Conservation (phyloP, 2,113 vertebrate species). For the Anas platyrhynchos region DNA sequence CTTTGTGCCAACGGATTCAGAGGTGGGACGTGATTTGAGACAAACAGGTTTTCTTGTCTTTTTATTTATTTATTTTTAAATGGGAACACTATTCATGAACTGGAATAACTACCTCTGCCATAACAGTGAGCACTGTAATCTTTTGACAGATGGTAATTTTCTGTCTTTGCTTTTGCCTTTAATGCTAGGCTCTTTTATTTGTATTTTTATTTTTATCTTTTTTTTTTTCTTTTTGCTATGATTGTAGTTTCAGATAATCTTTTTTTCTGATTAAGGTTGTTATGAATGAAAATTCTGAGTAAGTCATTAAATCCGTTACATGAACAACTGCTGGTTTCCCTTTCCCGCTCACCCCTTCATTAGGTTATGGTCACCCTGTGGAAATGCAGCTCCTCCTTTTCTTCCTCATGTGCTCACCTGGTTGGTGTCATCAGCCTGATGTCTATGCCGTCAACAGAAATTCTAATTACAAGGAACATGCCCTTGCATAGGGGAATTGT, state of each 20-base stretch:
- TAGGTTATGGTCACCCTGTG: not conserved
- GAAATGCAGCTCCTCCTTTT: not conserved
- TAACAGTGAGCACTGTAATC: not conserved
- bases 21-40: not conserved
- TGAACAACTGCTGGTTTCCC: not conserved
- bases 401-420: not conserved
- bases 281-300: not conserved
- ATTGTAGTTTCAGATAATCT: not conserved
- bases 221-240: not conserved
- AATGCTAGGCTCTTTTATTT: not conserved
- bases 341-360: not conserved
- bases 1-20: not conserved
- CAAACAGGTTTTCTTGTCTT: not conserved
- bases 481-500: not conserved
- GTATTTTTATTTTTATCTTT: not conserved
- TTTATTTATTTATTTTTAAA: not conserved
- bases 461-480: not conserved
- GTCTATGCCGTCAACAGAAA: not conserved
- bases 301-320: not conserved
- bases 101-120: not conserved
- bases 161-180: not conserved
- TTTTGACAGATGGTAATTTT: constrained; percentile 13
- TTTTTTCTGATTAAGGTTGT: not conserved
- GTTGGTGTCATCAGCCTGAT: too few relatives aligned
- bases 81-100: not conserved